Conservation (phyloP, 2,888 invertebrate genomes). For the Cylloceria caligata region DNA sequence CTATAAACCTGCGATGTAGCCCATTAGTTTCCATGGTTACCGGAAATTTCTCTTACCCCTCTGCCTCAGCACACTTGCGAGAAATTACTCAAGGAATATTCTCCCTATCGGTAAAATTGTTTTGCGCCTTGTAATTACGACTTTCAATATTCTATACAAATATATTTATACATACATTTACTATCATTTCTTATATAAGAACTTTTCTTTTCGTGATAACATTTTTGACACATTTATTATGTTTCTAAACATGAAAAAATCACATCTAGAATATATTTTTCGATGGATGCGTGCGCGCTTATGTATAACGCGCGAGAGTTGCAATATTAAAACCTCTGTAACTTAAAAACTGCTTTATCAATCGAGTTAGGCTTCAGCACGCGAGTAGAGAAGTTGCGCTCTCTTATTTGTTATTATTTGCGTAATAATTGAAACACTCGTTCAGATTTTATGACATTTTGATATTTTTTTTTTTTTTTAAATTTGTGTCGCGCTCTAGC, state of each 20-base stretch:
- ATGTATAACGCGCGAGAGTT: too few species aligned
- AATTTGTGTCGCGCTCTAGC: too few species aligned
- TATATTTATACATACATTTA: not conserved
- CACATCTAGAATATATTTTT: too few species aligned
- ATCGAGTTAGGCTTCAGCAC: too few species aligned
- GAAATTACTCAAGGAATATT: not conserved
- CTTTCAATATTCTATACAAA: not conserved
- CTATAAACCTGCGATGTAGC: not conserved
- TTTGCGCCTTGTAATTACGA: not conserved
- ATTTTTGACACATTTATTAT: not conserved
- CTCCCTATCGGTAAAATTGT: not conserved
- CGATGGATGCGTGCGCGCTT: too few species aligned
- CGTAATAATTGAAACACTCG: too few species aligned
- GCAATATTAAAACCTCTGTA: too few species aligned
- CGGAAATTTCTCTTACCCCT: slow-evolving; percentile 2
- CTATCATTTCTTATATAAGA: not conserved
- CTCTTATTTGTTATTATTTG: too few species aligned
- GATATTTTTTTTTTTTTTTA: too few species aligned
- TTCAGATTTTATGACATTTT: too few species aligned
- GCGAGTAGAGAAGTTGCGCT: too few species aligned
- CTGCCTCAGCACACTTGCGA: not conserved
- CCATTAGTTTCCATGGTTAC: slow-evolving; percentile 13
- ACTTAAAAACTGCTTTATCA: too few species aligned
- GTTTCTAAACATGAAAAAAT: not conserved
- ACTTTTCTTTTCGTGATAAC: not conserved